Conservation (phyloP, 2,888 invertebrate genomes). For the Scrobipalpa costella region DNA sequence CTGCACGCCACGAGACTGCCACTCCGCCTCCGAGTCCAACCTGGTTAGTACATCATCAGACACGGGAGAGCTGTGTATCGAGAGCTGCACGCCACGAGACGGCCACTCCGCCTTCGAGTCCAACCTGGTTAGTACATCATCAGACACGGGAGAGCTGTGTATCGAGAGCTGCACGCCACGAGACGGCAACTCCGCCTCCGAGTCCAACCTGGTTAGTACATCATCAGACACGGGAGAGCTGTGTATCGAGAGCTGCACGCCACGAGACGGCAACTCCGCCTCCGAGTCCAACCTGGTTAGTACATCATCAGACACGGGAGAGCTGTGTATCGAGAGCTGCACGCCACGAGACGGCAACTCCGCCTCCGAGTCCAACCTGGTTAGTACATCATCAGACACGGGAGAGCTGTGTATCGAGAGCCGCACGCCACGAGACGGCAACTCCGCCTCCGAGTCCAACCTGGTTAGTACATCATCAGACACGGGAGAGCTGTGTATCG, state of each 20-base stretch:
- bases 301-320: slow-evolving; percentile 4
- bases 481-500: no score
- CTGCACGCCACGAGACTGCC: slow-evolving; percentile 39
- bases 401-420: background rate
- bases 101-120: slow-evolving; percentile 51
- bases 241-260: slow-evolving; percentile 29
- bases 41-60: slow-evolving; percentile 43
- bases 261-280: slow-evolving; percentile 44
- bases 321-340: slow-evolving; percentile 18
- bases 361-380: slow-evolving; percentile 55
- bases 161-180: slow-evolving; percentile 34
- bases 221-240: no score
- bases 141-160: no score
- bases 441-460: slow-evolving; percentile 53
- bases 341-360: slow-evolving; percentile 43
- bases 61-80: no score
- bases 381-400: slow-evolving; percentile 33
- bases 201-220: slow-evolving; percentile 50
- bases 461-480: slow-evolving; percentile 43
- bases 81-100: slow-evolving; percentile 38
- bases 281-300: slow-evolving; percentile 56
- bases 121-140: slow-evolving; percentile 46
- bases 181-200: slow-evolving; percentile 50
- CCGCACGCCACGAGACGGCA: slow-evolving; percentile 39
- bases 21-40: slow-evolving; percentile 53